Conservation (phyloP, 2,888 invertebrate genomes). For the Trichopria drosophilae region DNA sequence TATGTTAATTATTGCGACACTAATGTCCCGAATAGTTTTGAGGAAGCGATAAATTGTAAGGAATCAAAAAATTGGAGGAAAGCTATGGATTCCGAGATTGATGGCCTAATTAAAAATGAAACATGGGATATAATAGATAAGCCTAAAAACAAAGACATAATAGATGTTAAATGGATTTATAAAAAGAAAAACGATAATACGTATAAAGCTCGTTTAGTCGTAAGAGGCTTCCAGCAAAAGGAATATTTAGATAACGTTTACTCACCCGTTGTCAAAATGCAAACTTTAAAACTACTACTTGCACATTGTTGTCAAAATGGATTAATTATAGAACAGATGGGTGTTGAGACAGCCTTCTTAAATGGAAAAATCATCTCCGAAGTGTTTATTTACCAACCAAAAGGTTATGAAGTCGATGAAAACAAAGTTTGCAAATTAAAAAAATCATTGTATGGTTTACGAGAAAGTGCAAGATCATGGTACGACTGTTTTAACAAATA, state of each 20-base stretch:
- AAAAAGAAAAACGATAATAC: conserved; percentile 3
- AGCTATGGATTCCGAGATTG: conserved; percentile 22
- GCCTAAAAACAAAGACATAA: conserved; percentile 8
- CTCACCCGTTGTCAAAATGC: conserved; percentile 5
- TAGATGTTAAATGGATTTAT: conserved; percentile 14
- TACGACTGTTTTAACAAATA: too few species aligned
- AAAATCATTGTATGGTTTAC: too few species aligned
- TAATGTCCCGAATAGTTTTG: conserved; percentile 4
- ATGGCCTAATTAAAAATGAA: conserved; percentile 15
- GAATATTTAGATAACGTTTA: too few species aligned
- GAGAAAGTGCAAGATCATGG: conserved; percentile 35
- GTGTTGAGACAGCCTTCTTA: too few species aligned
- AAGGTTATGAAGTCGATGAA: conserved; percentile 20
- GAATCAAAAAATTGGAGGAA: conserved; percentile 13
- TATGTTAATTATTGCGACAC: conserved; percentile 18
- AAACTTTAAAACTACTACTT: conserved; percentile 13
- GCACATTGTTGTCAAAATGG: too few species aligned
- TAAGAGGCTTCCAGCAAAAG: conserved; percentile 14
- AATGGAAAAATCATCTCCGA: conserved; percentile 25
- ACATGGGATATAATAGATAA: conserved; percentile 13
- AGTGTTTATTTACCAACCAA: conserved; percentile 27
- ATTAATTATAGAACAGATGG: conserved; percentile 26
- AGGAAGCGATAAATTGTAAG: too few species aligned
- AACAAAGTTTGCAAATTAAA: conserved; percentile 25
- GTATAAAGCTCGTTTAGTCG: conserved; percentile 13